Evolutionary conservation across 1,140 invertebrate genomes (phyloP).

Genomic region (Drosophila bipectinata): DNA sequence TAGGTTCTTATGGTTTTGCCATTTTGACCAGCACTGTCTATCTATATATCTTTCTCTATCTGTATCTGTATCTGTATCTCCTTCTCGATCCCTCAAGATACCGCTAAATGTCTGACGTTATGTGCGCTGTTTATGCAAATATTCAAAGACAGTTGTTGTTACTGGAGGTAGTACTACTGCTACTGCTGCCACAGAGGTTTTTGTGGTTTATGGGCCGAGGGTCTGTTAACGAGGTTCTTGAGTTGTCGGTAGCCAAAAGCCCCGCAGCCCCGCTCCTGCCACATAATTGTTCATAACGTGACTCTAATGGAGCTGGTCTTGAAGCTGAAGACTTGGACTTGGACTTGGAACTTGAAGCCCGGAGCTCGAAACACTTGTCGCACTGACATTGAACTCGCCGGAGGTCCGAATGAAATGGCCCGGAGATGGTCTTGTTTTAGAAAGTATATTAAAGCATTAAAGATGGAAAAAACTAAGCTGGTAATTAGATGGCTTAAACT

Average conservation of each 20-base stretch:
- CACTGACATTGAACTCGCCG: slow-evolving; percentile 54
- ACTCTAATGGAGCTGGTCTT: slow-evolving; percentile 58
- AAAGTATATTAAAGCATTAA: slow-evolving; percentile 28
- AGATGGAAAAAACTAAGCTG: slow-evolving; percentile 15
- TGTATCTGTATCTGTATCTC: slow-evolving; percentile 9
- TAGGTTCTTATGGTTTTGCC: background rate
- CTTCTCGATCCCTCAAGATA: slow-evolving; percentile 40
- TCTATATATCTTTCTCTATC: background rate
- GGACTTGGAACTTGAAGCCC: slow-evolving; percentile 19
- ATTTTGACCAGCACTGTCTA: background rate
- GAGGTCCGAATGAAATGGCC: slow-evolving; percentile 44
- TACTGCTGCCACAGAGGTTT: slow-evolving; percentile 7
- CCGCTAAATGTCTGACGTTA: slow-evolving; percentile 70
- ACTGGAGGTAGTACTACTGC: slow-evolving; percentile 1
- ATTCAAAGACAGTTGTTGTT: slow-evolving; percentile 26
- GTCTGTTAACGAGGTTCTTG: slow-evolving; percentile 58
- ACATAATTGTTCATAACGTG: slow-evolving; percentile 77
- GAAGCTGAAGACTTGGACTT: slow-evolving; percentile 27
- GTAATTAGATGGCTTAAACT: slow-evolving; percentile 11
- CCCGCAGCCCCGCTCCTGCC: slow-evolving; percentile 4
- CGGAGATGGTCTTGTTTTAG: slow-evolving; percentile 29
- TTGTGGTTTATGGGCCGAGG: slow-evolving; percentile 47
- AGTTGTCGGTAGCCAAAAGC: slow-evolving; percentile 41
- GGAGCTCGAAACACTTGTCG: slow-evolving; percentile 58
- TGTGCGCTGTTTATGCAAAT: slow-evolving; percentile 80